Base-by-base conservation (phyloP, 2,888 invertebrate species). In the Cerceris ruficornis region DNA sequence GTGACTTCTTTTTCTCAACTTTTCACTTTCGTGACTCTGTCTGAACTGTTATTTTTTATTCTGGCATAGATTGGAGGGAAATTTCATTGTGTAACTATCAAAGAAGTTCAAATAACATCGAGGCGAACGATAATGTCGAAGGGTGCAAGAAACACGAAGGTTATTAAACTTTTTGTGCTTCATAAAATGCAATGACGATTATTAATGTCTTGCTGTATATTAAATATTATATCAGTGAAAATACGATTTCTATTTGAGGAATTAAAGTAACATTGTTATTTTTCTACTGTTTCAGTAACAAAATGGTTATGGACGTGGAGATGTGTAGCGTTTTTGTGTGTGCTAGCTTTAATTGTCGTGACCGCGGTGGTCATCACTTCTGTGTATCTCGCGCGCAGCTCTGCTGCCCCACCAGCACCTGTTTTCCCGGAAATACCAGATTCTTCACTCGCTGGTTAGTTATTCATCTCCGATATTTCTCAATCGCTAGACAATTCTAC, bases 261-360 rank as follows among this genome's bases (percentile, higher is more conserved):
- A 11, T 46, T 8, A 11, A 46, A 46, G 7, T 13, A 54, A 54
- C n/a, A 54, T 54, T 57, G 52, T 14, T 13, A 9, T 1, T 65
- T 62, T 50, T 43, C 7, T 50, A 43, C 69, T 68, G 66, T 89
- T 88, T 42, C 75, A 90, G 90, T 88, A 67, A 80, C 70, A 58
- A 80, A 88, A 66, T 90, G 88, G 88, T 71, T 88, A 42, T 84
- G 87, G 87, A 87, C 88, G 7, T 89, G 88, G 88, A 86, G 84
- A 71, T 88, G 88, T 42, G 85, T 82, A 2, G 82, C 87, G 5
- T 75, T 87, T 57, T 55, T 87, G n/a, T 87, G 88, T 69, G 61
- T 83, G 17, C 9, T 87, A 65, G 83, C 86, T 13, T 70, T 90
- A 75, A 77, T 87, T 66, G 54, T 88, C 6, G 75, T 89, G 41